Base-by-base conservation (phyloP, 2,888 invertebrate genomes). In the Celastrina argiolus region DNA sequence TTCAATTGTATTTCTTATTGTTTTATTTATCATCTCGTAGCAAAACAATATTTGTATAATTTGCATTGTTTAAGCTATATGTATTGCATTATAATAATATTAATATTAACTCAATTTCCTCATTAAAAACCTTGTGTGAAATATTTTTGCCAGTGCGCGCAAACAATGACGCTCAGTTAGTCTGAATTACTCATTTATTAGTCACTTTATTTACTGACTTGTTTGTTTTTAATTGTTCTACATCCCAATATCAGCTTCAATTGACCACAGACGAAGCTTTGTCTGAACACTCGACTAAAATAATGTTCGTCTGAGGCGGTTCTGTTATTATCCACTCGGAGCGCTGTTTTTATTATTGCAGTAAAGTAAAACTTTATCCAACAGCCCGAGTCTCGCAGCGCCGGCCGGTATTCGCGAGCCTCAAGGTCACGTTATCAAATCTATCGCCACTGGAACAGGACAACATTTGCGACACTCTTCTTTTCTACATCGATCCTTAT, bases 371-470 rank as follows among this genome's bases (percentile, higher is more conserved):
- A 81, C 80, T 81, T 86, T 88, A 87, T 84, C 85, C 86, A 83
- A 80, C 81, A 82, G 86, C 79, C 76, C 80, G 80, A 80, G 82
- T 83, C 81, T 77, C 81, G 79, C 81, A 82, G 79, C 78, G 86
- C 88, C 88, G 87, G 87, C 86, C 87, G 88, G 88, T 84, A 78
- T 81, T 84, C 84, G 84, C 82, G 82, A 82, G 80, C 80, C 76
- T 77, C 90, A 91, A 91, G 91, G 91, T 88, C 90, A 84, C 85
- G 87, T 90, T 90, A 90, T 91, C 91, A 85, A 83, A 84, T 61
- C 83, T 86, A 86, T 85, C 87, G 87, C 81, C 84, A 85, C 81
- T 84, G 86, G 51, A 71, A 72, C 72, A 65, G 66, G 68, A 66
- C 72, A 67, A 66, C 67, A 68, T 71, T 66, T 67, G 71, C 63